Conservation (phyloP, 2,797 vertebrate genomes). For the Benthosema pterotum region DNA sequence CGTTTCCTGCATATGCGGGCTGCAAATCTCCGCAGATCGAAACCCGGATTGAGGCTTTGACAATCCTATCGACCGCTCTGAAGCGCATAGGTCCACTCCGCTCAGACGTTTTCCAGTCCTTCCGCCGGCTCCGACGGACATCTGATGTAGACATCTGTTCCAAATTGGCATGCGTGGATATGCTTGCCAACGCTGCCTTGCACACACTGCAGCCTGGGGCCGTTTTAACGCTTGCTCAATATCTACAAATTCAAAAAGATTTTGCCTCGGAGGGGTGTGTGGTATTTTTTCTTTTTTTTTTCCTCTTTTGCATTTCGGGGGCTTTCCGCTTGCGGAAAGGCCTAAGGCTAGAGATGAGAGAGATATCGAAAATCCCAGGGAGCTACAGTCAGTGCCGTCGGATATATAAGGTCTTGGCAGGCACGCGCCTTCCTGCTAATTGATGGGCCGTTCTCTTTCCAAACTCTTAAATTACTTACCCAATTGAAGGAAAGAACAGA, state of each 20-base stretch:
- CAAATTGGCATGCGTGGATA: slow-evolving; percentile 60
- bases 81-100: slow-evolving; percentile 41
- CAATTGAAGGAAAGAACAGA: too few relatives aligned
- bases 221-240: slow-evolving; percentile 69
- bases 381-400: slow-evolving; percentile 35
- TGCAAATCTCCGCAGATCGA: slow-evolving; percentile 24
- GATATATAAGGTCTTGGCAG: slow-evolving; percentile 34
- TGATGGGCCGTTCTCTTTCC: slow-evolving; percentile 35
- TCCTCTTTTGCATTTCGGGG: slow-evolving; percentile 29
- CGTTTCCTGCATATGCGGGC: slow-evolving; percentile 16
- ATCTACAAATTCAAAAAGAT: slow-evolving; percentile 70
- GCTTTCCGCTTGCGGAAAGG: slow-evolving; percentile 50
- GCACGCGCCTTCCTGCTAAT: slow-evolving; percentile 36
- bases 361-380: slow-evolving; percentile 44
- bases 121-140: slow-evolving; percentile 55
- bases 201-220: slow-evolving; percentile 45
- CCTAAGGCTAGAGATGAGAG: slow-evolving; percentile 63
- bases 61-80: slow-evolving; percentile 44
- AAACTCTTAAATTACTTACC: not conserved
- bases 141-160: slow-evolving; percentile 66
- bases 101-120: slow-evolving; percentile 29
- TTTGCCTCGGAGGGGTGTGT: slow-evolving; percentile 67
- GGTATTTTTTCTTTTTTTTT: slow-evolving; percentile 37
- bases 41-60: slow-evolving; percentile 45
- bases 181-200: slow-evolving; percentile 44